phyloP scores from a whole-genome alignment of 2,797 vertebrate genomes.

The Melanotaenia pygmaea region DNA sequence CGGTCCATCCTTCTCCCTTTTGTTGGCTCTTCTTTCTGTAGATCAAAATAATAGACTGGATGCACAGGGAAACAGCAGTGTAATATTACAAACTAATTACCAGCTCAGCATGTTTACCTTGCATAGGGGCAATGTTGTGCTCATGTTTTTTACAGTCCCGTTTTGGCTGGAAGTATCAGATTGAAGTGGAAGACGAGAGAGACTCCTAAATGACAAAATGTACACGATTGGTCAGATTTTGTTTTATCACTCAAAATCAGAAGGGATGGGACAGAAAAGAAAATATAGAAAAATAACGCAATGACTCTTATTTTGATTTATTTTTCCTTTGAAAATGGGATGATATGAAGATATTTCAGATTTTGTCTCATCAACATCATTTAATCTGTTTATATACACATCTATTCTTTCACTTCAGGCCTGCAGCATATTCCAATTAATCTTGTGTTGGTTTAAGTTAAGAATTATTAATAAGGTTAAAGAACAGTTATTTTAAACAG shows the following conservation, averaged over 20 bases:
- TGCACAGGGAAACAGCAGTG: not conserved
- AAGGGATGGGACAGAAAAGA: not conserved
- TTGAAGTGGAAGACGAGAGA: constrained; percentile 77
- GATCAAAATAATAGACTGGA: constrained; percentile 5
- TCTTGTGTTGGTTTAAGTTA: not conserved
- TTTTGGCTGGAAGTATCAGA: constrained; percentile 43
- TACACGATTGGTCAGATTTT: not conserved
- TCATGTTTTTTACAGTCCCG: constrained; percentile 54
- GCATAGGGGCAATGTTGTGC: constrained; percentile 73
- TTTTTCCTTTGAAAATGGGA: not conserved
- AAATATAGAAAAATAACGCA: not conserved
- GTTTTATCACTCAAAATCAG: not conserved
- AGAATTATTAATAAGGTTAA: not conserved
- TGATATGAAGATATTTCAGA: not conserved
- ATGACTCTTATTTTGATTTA: not conserved
- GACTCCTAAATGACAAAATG: constrained; percentile 70
- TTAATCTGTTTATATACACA: not conserved
- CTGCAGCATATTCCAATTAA: not conserved
- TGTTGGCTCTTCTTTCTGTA: constrained; percentile 75
- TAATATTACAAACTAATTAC: not conserved
- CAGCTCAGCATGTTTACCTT: constrained; percentile 59
- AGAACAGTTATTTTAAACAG: not conserved
- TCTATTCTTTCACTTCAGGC: not conserved
- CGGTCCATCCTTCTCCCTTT: constrained; percentile 61
- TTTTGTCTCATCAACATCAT: not conserved